Evolutionary conservation across 53 echinoderm and acorn worm species (phyloP).

Genomic region (Apostichopus leukothele): DNA sequence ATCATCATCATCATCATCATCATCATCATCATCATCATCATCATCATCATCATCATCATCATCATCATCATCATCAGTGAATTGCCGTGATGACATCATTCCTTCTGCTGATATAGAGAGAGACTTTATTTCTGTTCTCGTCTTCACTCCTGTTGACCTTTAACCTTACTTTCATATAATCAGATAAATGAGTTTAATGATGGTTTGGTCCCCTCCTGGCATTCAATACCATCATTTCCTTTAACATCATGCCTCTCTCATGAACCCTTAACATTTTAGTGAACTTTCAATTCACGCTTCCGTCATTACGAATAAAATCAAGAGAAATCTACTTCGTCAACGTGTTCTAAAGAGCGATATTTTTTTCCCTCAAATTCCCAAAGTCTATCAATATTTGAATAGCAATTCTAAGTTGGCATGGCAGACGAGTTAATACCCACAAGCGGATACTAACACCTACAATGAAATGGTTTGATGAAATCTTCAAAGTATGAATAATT

Average conservation of each 20-base stretch:
- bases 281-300: background rate
- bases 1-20: no score
- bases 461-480: background rate
- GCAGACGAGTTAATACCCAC: background rate
- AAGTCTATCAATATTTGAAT: background rate
- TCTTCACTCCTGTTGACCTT: no score
- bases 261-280: background rate
- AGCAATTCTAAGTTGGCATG: background rate
- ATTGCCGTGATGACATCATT: accelerated
- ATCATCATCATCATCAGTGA: no score
- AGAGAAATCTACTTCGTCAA: background rate
- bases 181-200: no score
- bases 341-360: background rate
- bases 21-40: no score
- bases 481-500: background rate
- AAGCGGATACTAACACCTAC: background rate
- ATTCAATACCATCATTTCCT: no score
- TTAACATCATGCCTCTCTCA: background rate
- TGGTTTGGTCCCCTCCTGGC: no score
- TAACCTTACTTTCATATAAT: no score
- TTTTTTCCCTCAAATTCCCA: background rate
- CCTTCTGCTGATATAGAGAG: no score
- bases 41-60: no score
- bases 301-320: background rate
- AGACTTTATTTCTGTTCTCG: no score